Percentiles rank a stretch among this genome's conserved stretches.
phyloP scores from a whole-genome alignment of 2,113 vertebrate genomes.

The Planiliza haematocheilus region DNA sequence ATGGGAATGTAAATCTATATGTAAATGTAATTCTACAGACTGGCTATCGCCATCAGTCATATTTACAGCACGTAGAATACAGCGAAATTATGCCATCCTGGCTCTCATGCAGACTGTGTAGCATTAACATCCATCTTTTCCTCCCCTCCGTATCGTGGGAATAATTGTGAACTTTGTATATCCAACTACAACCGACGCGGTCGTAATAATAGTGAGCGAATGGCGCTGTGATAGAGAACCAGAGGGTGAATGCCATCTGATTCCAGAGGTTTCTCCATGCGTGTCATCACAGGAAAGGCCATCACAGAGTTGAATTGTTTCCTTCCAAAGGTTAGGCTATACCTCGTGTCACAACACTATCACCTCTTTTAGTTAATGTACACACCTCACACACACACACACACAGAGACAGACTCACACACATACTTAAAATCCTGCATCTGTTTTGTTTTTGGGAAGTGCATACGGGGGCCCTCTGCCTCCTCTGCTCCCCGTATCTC shows the following conservation, averaged over 20 bases:
- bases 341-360: conserved; percentile 59
- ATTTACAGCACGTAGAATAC: conserved; percentile 67
- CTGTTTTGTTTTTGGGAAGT: conserved; percentile 74
- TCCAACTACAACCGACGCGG: conserved; percentile 46
- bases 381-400: conserved; percentile 50
- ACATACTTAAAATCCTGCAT: conserved; percentile 59
- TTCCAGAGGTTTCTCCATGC: conserved; percentile 80
- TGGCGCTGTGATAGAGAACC: conserved; percentile 72
- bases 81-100: conserved; percentile 63
- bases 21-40: conserved; percentile 80
- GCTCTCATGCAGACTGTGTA: conserved; percentile 52
- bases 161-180: conserved; percentile 69
- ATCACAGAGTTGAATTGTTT: conserved; percentile 78
- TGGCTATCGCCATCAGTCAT: conserved; percentile 77
- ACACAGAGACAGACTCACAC: conserved; percentile 28
- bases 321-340: conserved; percentile 78
- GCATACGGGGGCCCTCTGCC: conserved; percentile 42
- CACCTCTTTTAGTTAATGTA: conserved; percentile 49
- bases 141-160: conserved; percentile 54
- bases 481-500: conserved; percentile 60
- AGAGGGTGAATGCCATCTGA: conserved; percentile 82
- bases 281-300: conserved; percentile 81
- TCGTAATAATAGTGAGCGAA: conserved; percentile 59
- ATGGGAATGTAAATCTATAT: conserved; percentile 81
- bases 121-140: conserved; percentile 64